Percentiles rank a stretch among this genome's conserved stretches.
Evolutionary conservation across 2,797 vertebrate species (phyloP).

Genomic region (Siniperca undulata): DNA sequence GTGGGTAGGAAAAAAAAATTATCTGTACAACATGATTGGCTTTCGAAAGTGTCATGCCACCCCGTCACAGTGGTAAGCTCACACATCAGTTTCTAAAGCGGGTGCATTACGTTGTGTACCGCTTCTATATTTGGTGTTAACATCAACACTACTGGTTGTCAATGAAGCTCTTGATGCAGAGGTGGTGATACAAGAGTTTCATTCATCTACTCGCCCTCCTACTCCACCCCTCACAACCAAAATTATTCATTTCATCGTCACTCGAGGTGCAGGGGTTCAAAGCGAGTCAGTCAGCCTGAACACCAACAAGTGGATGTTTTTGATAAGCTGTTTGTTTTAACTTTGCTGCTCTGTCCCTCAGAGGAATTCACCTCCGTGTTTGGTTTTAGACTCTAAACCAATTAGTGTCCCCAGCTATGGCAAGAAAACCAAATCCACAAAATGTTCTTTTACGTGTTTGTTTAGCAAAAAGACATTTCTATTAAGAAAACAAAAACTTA

Average conservation of each 20-base stretch:
- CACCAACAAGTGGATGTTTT: constrained; percentile 28
- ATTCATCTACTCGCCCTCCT: constrained; percentile 71
- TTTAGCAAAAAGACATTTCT: constrained; percentile 8
- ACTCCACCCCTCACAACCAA: constrained; percentile 34
- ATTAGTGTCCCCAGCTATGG: background rate
- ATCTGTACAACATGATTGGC: constrained; percentile 67
- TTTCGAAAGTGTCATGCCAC: constrained; percentile 79
- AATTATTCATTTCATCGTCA: constrained; percentile 63
- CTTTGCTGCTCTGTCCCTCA: constrained; percentile 21
- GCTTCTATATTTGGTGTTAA: constrained; percentile 77
- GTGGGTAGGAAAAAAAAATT: constrained; percentile 24
- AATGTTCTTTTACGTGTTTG: constrained; percentile 25
- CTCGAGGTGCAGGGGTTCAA: constrained; percentile 35
- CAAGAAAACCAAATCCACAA: constrained; percentile 10
- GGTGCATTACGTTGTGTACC: constrained; percentile 67
- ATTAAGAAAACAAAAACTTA: background rate
- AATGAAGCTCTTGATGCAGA: constrained; percentile 69
- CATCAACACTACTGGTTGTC: constrained; percentile 69
- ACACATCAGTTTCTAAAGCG: constrained; percentile 67
- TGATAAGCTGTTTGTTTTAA: constrained; percentile 45
- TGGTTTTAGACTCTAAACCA: constrained; percentile 28
- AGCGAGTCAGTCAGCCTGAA: constrained; percentile 51
- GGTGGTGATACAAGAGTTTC: constrained; percentile 60
- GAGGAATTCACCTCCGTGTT: constrained; percentile 49
- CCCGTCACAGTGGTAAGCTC: constrained; percentile 62